These are phyloP conservation scores for Papilio elwesi DNA, from an alignment of 2,888 invertebrate genomes.

Conservation along the genomic window DNA sequence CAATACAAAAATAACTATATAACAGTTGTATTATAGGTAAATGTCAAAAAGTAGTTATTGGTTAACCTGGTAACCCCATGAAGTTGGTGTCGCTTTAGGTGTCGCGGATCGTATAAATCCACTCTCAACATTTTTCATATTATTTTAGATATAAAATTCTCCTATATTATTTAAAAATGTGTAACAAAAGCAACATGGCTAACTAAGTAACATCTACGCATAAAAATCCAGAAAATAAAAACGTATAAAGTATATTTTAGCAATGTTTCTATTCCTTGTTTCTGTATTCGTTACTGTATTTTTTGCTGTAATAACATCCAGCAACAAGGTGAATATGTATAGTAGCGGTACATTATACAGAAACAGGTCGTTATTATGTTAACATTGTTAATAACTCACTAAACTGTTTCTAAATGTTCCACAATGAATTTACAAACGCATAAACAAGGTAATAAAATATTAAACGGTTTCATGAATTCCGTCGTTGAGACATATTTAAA, in stretches of 20 bases:
- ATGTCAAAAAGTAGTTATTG: too few species aligned
- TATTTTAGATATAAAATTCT: too few species aligned
- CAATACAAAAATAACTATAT: too few species aligned
- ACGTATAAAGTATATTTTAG: not conserved
- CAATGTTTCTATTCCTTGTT: not conserved
- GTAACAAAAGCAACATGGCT: too few species aligned
- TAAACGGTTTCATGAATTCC: conserved; percentile 23
- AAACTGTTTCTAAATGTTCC: conserved; percentile 32
- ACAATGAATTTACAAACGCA: conserved; percentile 27
- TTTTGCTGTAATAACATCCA: conserved; percentile 19
- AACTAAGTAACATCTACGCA: too few species aligned
- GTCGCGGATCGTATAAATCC: too few species aligned
- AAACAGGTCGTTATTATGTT: conserved; percentile 23
- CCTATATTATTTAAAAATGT: too few species aligned
- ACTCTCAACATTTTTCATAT: too few species aligned
- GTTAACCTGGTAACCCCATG: too few species aligned
- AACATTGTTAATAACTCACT: conserved; percentile 27
- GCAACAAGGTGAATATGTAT: conserved; percentile 9
- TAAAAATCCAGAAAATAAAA: not conserved
- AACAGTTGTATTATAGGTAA: too few species aligned
- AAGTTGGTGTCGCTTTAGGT: too few species aligned
- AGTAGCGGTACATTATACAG: conserved; percentile 17
- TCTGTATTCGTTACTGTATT: not conserved
- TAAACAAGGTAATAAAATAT: conserved; percentile 25
- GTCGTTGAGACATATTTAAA: conserved; percentile 14